Evolutionary conservation across 2,113 vertebrate genomes (phyloP).

Genomic region (Crotalus viridis): DNA sequence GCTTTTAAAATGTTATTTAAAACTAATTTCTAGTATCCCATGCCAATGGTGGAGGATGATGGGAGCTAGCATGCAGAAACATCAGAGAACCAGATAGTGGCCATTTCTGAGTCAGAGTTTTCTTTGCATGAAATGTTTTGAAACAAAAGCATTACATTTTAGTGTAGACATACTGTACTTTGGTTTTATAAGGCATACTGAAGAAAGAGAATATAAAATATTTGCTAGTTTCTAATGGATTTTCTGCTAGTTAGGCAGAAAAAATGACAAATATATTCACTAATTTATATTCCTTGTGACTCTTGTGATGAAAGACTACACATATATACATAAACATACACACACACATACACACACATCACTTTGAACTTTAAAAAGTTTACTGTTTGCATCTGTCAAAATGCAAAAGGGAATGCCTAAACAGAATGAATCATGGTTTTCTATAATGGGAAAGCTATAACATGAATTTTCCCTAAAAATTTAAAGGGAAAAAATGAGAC

Average conservation of each 20-base stretch:
- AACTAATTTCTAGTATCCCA: not conserved
- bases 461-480: slow-evolving; percentile 54
- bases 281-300: slow-evolving; percentile 65
- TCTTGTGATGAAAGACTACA: slow-evolving; percentile 59
- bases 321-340: slow-evolving; percentile 47
- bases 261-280: slow-evolving; percentile 60
- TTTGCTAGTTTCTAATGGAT: slow-evolving; percentile 38
- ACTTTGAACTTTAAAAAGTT: slow-evolving; percentile 67
- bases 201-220: slow-evolving; percentile 3
- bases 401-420: slow-evolving; percentile 66
- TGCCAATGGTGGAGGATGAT: not conserved
- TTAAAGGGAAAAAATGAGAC: slow-evolving; percentile 37
- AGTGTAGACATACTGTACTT: not conserved
- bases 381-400: slow-evolving; percentile 64
- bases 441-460: slow-evolving; percentile 58
- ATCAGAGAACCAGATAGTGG: not conserved
- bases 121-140: not conserved
- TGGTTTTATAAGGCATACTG: not conserved
- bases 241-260: slow-evolving; percentile 55
- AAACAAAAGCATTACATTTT: not conserved
- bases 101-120: not conserved
- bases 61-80: not conserved
- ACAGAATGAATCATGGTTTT: slow-evolving; percentile 61
- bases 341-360: not conserved
- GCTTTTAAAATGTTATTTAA: not conserved